These are phyloP conservation scores for Andrena cerasifolii DNA, from an alignment of 1,140 invertebrate genomes.

Conservation along the genomic window DNA sequence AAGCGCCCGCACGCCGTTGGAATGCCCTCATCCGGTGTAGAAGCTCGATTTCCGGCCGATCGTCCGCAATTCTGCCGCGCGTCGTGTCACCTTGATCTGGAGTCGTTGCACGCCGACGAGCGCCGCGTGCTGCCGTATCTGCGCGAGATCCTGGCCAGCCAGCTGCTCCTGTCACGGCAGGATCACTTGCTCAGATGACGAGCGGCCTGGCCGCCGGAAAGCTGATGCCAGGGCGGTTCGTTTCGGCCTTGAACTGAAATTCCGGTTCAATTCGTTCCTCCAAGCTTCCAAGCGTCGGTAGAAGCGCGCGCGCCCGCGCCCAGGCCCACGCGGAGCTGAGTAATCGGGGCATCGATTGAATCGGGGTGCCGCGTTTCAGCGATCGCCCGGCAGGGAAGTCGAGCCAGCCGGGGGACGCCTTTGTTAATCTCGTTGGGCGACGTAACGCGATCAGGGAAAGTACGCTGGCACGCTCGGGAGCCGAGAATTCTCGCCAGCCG, in stretches of 20 bases:
- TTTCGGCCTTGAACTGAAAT: slow-evolving; percentile 56
- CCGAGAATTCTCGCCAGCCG: neutral
- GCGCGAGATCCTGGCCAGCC: slow-evolving; percentile 52
- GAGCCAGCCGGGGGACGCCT: neutral
- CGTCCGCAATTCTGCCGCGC: slow-evolving; percentile 37
- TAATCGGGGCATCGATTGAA: neutral
- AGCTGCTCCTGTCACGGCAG: slow-evolving; percentile 65
- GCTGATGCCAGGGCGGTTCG: slow-evolving; percentile 72
- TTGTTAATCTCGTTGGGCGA: neutral
- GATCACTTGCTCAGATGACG: slow-evolving; percentile 79
- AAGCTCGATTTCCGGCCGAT: slow-evolving; percentile 42
- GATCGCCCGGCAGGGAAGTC: neutral
- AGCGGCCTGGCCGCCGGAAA: slow-evolving; percentile 75
- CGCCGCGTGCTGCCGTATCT: slow-evolving; percentile 5
- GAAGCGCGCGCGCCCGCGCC: too few relatives aligned
- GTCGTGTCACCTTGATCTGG: slow-evolving; percentile 38
- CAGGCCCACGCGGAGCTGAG: neutral
- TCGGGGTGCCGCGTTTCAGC: neutral
- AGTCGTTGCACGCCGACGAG: slow-evolving; percentile 22
- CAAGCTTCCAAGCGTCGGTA: too few relatives aligned
- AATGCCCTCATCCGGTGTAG: slow-evolving; percentile 67
- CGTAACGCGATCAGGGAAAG: neutral
- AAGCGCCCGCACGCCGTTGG: slow-evolving; percentile 57
- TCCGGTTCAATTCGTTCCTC: neutral
- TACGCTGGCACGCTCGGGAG: neutral